Evolutionary conservation across 2,113 vertebrate genomes (phyloP).

Genomic region (Epinephelus fuscoguttatus): DNA sequence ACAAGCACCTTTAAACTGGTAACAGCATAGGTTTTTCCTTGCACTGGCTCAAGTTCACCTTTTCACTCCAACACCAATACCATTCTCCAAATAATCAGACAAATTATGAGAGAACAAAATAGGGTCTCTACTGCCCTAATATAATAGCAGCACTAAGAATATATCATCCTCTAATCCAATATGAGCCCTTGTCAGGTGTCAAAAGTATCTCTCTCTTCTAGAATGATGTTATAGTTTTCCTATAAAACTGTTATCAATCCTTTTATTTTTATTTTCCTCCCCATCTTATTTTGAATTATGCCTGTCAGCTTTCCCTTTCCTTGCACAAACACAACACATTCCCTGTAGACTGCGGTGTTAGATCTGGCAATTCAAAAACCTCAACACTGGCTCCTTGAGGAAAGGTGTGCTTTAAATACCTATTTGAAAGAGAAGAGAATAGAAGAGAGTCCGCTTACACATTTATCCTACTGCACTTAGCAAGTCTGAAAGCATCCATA

Average conservation of each 20-base stretch:
- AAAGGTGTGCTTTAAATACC: slow-evolving; percentile 74
- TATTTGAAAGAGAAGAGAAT: slow-evolving; percentile 56
- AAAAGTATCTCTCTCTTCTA: slow-evolving; percentile 38
- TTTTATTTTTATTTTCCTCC: slow-evolving; percentile 65
- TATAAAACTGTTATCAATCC: slow-evolving; percentile 62
- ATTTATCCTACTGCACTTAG: slow-evolving; percentile 83
- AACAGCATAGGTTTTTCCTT: background rate
- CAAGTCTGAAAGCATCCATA: slow-evolving; percentile 80
- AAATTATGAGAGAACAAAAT: slow-evolving; percentile 28
- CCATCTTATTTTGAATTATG: slow-evolving; percentile 71
- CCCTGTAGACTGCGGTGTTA: slow-evolving; percentile 59
- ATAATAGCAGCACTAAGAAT: slow-evolving; percentile 26
- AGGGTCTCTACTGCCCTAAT: slow-evolving; percentile 14
- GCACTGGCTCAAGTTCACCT: background rate
- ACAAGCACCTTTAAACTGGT: background rate
- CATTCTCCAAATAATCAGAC: slow-evolving; percentile 16
- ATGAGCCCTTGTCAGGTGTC: slow-evolving; percentile 41
- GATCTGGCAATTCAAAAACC: slow-evolving; percentile 57
- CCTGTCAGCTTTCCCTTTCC: slow-evolving; percentile 57
- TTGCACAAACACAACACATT: slow-evolving; percentile 69
- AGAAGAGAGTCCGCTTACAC: slow-evolving; percentile 55
- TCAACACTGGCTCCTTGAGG: slow-evolving; percentile 33
- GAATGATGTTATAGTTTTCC: slow-evolving; percentile 52
- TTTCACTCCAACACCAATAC: background rate
- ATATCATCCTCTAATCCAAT: slow-evolving; percentile 50